Conservation (phyloP, 2,797 vertebrate genomes). For the Brotogeris chrysoptera region DNA sequence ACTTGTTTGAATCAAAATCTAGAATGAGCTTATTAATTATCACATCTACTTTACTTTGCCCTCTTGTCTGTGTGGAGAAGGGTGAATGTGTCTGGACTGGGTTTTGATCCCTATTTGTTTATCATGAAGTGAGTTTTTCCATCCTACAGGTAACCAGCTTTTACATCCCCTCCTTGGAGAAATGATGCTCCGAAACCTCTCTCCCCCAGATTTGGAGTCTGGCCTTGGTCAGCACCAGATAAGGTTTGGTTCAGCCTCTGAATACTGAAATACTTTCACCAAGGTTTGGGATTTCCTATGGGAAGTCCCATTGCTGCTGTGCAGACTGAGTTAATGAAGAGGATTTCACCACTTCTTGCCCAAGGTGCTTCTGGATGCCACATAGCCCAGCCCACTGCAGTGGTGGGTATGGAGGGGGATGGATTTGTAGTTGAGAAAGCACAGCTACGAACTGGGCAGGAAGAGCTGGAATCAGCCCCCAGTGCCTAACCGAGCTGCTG, state of each 20-base stretch:
- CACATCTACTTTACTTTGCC: neutral
- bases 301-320: neutral
- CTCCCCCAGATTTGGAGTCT: neutral
- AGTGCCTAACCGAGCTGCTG: neutral
- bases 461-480: neutral
- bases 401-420: accelerated
- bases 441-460: neutral
- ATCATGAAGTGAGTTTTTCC: neutral
- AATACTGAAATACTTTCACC: neutral
- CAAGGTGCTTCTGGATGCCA: neutral
- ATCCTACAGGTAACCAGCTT: neutral
- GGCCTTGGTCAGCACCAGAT: neutral
- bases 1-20: neutral
- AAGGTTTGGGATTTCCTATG: neutral
- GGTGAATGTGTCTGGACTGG: neutral
- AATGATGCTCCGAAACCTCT: neutral
- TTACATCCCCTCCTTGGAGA: neutral
- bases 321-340: neutral
- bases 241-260: neutral
- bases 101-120: neutral
- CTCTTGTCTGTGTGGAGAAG: neutral
- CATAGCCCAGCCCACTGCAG: accelerated
- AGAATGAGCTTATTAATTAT: neutral
- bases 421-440: neutral
- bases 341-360: neutral